Evolutionary conservation across 2,888 invertebrate genomes (phyloP).

Genomic region (Amphipoea oculea): DNA sequence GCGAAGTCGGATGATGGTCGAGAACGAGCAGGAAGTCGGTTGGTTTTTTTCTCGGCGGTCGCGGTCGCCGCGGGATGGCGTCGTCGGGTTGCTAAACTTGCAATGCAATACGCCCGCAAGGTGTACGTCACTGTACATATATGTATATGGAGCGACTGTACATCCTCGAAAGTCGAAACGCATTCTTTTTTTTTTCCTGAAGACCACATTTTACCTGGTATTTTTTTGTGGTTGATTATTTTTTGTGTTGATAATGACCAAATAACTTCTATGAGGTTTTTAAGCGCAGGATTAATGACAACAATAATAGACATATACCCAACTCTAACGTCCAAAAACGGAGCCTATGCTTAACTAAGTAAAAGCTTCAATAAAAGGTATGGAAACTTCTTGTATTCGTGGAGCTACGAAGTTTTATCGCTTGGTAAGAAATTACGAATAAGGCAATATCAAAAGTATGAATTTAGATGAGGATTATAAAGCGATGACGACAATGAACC

Average conservation of each 20-base stretch:
- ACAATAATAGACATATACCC: background rate
- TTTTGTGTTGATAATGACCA: background rate
- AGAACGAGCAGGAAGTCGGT: slow-evolving; percentile 73
- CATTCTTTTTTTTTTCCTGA: slow-evolving; percentile 8
- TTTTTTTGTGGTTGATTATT: background rate
- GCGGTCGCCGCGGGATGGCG: slow-evolving; percentile 59
- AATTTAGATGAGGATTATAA: slow-evolving; percentile 4
- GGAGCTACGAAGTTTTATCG: background rate
- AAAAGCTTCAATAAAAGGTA: background rate
- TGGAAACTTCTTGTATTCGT: background rate
- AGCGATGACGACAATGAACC: background rate
- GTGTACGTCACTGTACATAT: slow-evolving; percentile 40
- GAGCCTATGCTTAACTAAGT: background rate
- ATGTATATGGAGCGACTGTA: slow-evolving; percentile 1
- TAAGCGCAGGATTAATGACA: background rate
- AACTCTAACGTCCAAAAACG: background rate
- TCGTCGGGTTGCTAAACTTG: slow-evolving; percentile 56
- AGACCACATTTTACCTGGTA: background rate
- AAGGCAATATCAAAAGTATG: background rate
- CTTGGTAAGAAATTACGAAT: background rate
- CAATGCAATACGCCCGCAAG: slow-evolving; percentile 58
- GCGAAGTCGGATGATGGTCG: slow-evolving; percentile 68
- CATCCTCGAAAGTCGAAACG: slow-evolving; percentile 33
- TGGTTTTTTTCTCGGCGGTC: slow-evolving; percentile 68
- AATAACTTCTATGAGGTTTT: background rate